Evolutionary conservation across 2,888 invertebrate genomes (phyloP), one percentile per base, ranked within the genome.

Genomic region (Lithophane leautieri): DNA sequence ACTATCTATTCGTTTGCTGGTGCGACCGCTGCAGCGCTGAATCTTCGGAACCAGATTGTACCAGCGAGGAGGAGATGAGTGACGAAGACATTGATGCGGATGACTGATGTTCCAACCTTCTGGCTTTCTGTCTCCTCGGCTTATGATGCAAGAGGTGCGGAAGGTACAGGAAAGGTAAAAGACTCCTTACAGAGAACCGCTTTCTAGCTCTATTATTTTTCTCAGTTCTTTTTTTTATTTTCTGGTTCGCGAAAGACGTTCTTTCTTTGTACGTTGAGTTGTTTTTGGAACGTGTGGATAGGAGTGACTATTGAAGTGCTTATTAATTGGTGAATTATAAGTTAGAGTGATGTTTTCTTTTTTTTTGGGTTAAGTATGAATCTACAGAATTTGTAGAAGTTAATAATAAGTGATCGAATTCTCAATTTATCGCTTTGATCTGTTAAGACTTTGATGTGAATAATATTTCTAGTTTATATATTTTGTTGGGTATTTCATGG

Each of bases 1-100:
- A 98, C 93, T 99, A 99, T 91, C 94, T 99, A 50, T 99, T 99
- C 90, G 93, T 97, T 14, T 99, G 99, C 90, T 96, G 97, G 85
- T 99, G 99, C 93, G 95, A 97, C 12, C 98, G 98, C 89, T 99
- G 99, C 93, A 92, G 97, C 72, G 92, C 96, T 0, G 98, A 99
- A 92, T 96, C 97, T 0, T 97, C 97, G 14, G 98, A 99, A 89
- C 97, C 98, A 0, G 98, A 99, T 91, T 97, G 97, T 81, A 99
- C 99, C 16, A 98, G 98, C 84, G 98, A 98, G 81, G 98, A 98
- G 85, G 98, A 97, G n/a, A 97, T 97, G 91, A 96, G 97, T 63
- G 97, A 97, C 4, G 97, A 97, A 12, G 97, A 97, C 2, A 88
- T 92, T 1, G 94, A 96, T 62, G 93, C 92, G 82, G 95, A 96